These are phyloP conservation scores for Vanessa atalanta DNA, from an alignment of 1,140 invertebrate genomes.

Conservation along the genomic window DNA sequence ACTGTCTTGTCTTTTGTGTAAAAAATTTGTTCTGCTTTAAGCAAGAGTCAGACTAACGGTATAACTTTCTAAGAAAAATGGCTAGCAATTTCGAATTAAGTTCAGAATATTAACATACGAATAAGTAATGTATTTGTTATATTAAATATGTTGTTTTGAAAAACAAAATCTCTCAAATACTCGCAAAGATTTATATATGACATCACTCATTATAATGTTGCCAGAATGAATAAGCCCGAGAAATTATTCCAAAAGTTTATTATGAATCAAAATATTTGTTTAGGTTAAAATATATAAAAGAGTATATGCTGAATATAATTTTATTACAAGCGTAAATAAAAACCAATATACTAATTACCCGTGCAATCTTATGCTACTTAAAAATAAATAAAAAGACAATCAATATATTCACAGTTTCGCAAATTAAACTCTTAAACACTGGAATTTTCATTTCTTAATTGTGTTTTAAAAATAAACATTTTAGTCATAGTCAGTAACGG, in stretches of 20 bases:
- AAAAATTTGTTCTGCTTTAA: neutral
- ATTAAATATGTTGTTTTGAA: too few relatives aligned
- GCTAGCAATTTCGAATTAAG: neutral
- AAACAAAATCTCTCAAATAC: too few relatives aligned
- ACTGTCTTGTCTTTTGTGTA: neutral
- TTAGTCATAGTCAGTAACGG: neutral
- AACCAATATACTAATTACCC: slow-evolving; percentile 22
- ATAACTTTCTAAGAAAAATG: slow-evolving; percentile 3
- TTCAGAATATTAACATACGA: neutral
- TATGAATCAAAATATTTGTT: too few relatives aligned
- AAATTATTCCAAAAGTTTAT: too few relatives aligned
- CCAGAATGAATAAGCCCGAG: too few relatives aligned
- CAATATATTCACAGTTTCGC: neutral
- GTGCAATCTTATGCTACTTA: slow-evolving; percentile 41
- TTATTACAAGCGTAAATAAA: slow-evolving; percentile 36
- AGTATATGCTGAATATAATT: neutral
- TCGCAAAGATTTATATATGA: too few relatives aligned
- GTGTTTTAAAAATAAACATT: too few relatives aligned
- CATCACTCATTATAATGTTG: too few relatives aligned
- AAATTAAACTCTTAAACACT: too few relatives aligned
- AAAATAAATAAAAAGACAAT: neutral
- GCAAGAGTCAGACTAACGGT: slow-evolving; percentile 1
- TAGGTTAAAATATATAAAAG: neutral
- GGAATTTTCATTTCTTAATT: too few relatives aligned
- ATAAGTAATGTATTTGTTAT: too few relatives aligned